Conservation (phyloP, 2,888 invertebrate species). For the Limnephilus auricula region DNA sequence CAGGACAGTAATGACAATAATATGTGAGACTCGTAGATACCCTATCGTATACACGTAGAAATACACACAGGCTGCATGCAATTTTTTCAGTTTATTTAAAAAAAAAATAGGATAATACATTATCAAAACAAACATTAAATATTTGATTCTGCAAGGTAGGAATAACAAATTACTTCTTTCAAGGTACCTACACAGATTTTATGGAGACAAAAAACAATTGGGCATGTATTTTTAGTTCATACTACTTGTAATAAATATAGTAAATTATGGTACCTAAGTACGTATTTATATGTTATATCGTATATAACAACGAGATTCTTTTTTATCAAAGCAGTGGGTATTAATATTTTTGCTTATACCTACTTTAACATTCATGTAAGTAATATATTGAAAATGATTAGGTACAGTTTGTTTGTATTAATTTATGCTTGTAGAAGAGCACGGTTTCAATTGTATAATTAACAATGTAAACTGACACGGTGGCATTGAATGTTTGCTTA, state of each 20-base stretch:
- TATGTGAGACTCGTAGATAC: no score
- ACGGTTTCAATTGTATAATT: background rate
- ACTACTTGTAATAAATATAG: background rate
- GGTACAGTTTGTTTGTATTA: background rate
- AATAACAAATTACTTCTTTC: background rate
- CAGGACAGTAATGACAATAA: no score
- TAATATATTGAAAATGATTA: background rate
- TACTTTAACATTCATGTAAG: background rate
- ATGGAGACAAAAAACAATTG: background rate
- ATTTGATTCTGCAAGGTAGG: background rate
- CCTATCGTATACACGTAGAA: no score
- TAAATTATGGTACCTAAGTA: background rate
- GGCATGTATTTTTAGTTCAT: background rate
- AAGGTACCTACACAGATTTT: background rate
- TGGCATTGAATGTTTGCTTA: background rate
- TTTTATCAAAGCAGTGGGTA: background rate
- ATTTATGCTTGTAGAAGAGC: background rate
- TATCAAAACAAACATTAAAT: background rate
- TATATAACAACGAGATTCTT: background rate
- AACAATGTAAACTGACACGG: constrained; percentile 18
- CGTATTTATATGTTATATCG: background rate
- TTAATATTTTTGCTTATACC: background rate
- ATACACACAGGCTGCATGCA: background rate
- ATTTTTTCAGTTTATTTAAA: background rate
- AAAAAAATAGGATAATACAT: background rate